A percentile compares a stretch with the other conserved stretches of the same genome.
These are phyloP conservation scores for Aphrophora alni DNA, from an alignment of 2,888 invertebrate genomes.

Conservation along the genomic window DNA sequence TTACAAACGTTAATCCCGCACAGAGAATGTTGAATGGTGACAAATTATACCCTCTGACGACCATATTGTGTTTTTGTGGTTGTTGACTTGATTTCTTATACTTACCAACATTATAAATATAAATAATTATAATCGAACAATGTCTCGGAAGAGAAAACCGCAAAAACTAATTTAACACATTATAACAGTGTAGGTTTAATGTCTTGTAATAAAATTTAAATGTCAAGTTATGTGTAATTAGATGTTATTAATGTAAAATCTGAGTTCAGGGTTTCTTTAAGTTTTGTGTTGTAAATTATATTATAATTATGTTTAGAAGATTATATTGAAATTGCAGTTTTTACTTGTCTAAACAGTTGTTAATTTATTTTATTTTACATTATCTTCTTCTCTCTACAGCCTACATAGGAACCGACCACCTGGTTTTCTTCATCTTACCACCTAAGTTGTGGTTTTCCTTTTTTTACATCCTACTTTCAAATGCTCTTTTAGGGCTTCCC, in stretches of 20 bases:
- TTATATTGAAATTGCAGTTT: too few relatives aligned
- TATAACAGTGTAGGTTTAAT: not conserved
- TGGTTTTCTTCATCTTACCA: too few relatives aligned
- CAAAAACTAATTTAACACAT: conserved; percentile 3
- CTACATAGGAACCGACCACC: too few relatives aligned
- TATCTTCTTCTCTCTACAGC: too few relatives aligned
- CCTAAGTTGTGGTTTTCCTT: too few relatives aligned
- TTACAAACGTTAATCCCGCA: not conserved
- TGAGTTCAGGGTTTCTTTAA: too few relatives aligned
- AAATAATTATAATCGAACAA: not conserved
- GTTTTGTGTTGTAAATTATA: too few relatives aligned
- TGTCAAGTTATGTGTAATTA: not conserved
- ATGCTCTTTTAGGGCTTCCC: too few relatives aligned
- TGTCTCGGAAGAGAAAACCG: not conserved
- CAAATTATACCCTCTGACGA: not conserved
- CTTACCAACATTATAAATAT: not conserved
- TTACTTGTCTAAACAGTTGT: too few relatives aligned
- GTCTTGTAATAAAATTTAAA: not conserved
- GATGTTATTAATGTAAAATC: not conserved
- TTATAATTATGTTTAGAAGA: too few relatives aligned
- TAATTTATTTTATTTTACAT: too few relatives aligned
- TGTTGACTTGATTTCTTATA: not conserved
- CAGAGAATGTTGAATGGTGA: not conserved
- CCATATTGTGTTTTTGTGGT: not conserved
- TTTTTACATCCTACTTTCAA: too few relatives aligned